Evolutionary conservation across 1,140 invertebrate genomes (phyloP), one percentile per base, ranked within the genome.

Genomic region (Drosophila dunni): DNA sequence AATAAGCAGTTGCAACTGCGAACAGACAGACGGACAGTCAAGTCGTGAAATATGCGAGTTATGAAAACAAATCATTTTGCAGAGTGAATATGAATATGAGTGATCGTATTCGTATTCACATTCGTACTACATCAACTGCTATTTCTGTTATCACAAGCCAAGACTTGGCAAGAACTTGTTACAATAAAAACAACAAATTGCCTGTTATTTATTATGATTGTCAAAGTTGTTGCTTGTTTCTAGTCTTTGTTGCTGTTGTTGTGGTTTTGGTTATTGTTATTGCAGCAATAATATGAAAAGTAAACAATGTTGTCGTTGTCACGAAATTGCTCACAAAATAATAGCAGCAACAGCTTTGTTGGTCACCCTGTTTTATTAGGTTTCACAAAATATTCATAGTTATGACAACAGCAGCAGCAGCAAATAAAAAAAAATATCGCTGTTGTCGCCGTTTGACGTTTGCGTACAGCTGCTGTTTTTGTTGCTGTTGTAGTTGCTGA

Each of bases 241-340:
- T 46, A 20, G 68, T 40, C 50, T 15, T 38, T 53, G 56, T 51
- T 58, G 9, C 56, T 63, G 34, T 8, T 56, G 24, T 38, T 53
- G 56, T 51, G 51, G 6, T 64, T 63, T 34, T 7, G 24, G 56
- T 61, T 77, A 75, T 15, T 79, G 58, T 57, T 78, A 75, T 42
- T 79, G 62, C 51, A 62, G 68, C 75, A 73, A 82, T 83, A 77
- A 86, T 86, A 82, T 64, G 72, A 82, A 88, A 88, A 82, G 72
- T 82, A 82, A 86, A 86, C 82, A 86, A 79, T 76, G 83, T 88
- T 76, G 82, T 61, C 42, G 77, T 75, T 82, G 74, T 73, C 75
- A 81, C 82, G 62, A 88, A 86, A 88, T 68, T 78, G 81, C 67
- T 80, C 81, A 75, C 46, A 79, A 69, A 70, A 67, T 80, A 73